Evolutionary conservation across 2,113 vertebrate species (phyloP).

Genomic region (Smithornis capensis): DNA sequence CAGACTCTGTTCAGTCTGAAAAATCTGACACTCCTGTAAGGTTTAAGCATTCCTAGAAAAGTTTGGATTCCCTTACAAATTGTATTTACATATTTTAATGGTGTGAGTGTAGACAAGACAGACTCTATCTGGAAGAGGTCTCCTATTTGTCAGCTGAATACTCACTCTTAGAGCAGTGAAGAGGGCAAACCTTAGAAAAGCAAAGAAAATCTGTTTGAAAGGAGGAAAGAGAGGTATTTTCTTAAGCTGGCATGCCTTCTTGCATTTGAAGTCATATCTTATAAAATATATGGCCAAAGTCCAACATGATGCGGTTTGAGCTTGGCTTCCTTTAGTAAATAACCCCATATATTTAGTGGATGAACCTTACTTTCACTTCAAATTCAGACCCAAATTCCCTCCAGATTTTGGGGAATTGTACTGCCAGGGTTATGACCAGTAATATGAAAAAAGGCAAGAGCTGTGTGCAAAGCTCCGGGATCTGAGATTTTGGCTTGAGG

Average conservation of each 20-base stretch:
- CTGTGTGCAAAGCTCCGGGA: background rate
- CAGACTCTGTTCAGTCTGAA: background rate
- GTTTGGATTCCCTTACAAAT: background rate
- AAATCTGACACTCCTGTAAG: background rate
- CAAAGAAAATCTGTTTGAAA: background rate
- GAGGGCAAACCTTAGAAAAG: background rate
- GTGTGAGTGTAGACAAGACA: background rate
- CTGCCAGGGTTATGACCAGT: background rate
- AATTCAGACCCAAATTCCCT: background rate
- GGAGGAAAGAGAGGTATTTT: background rate
- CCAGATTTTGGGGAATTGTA: background rate
- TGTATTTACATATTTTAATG: background rate
- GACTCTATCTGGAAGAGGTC: background rate
- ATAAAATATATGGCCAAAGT: background rate
- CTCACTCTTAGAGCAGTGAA: background rate
- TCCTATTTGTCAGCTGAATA: background rate
- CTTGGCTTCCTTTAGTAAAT: background rate
- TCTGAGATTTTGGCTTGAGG: background rate
- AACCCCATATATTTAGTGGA: background rate
- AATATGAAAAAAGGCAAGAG: background rate
- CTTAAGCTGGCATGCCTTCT: background rate
- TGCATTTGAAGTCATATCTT: background rate
- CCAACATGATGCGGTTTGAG: background rate
- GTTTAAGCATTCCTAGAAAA: constrained; percentile 24
- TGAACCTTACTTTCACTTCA: background rate